A percentile compares a stretch with the other conserved stretches of the same genome.
Evolutionary conservation across 2,113 vertebrate genomes (phyloP).

Genomic region (Hippolais icterina): DNA sequence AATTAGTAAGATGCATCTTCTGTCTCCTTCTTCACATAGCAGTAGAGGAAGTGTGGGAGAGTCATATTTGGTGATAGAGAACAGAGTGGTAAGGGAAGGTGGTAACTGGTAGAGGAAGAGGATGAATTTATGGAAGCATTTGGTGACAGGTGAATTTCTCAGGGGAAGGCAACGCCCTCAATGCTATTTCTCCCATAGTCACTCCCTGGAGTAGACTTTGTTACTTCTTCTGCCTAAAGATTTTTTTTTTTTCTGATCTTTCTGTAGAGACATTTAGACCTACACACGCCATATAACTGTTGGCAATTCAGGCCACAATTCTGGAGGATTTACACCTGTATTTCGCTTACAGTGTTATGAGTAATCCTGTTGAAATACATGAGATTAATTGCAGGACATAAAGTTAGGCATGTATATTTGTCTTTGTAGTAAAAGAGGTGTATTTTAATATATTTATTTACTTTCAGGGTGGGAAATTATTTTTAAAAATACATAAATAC

Average conservation of each 20-base stretch:
- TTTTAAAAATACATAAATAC: background rate
- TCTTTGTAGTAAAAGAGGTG: background rate
- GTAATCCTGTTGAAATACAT: slow-evolving; percentile 12
- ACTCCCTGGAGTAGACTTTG: background rate
- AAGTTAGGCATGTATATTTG: slow-evolving; percentile 12
- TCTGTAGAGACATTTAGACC: background rate
- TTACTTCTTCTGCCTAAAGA: background rate
- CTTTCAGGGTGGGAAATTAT: background rate
- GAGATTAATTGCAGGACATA: slow-evolving; percentile 46
- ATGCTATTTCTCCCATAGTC: background rate
- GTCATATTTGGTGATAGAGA: background rate
- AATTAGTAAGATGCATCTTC: background rate
- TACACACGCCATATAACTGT: background rate
- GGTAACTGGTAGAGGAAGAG: background rate
- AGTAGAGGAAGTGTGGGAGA: background rate
- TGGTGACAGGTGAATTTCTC: background rate
- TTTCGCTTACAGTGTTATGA: background rate
- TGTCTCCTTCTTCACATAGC: background rate
- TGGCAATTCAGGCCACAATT: background rate
- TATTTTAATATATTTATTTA: slow-evolving; percentile 1
- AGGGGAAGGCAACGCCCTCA: background rate
- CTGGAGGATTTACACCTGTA: background rate
- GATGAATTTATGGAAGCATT: background rate
- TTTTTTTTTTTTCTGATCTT: background rate
- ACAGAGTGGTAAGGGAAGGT: background rate